Evolutionary conservation across 2,113 vertebrate genomes (phyloP), one percentile per base, ranked within the genome.

Genomic region (Colinus virginianus): DNA sequence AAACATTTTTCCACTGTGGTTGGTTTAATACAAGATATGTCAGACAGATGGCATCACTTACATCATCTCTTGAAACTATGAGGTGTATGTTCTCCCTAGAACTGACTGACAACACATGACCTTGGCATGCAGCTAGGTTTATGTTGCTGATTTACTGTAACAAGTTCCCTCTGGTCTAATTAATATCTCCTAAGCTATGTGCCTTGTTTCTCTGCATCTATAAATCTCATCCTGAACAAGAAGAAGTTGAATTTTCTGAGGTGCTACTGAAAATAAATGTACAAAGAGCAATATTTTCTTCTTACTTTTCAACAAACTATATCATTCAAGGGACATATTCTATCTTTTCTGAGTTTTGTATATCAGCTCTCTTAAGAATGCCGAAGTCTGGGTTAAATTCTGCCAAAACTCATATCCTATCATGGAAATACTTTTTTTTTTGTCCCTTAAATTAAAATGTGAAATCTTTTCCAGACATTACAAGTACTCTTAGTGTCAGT

Each of bases 101-200:
- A 89, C 45, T 83, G 59, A 53, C 8, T 0, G 0, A 69, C 17
- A 72, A 21, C 0, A 0, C 55, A 45, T 4, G 15, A 85, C 82
- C 82, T 92, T 85, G 71, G 2, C 68, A 77, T 21, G 16, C 49
- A 94, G 63, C 17, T 59, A 42, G n/a, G 59, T 87, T 93, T 85
- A 42, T 79, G 28, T 45, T 94, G 81, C 55, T 94, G 70, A 95
- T 94, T 94, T 94, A 91, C 34, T 77, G 55, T 56, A 93, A 87
- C 0, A 0, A 84, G 67, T 72, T 90, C 66, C 58, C 78, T 79
- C 78, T 69, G 59, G 48, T 62, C 43, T 38, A 61, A 96, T 96
- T 94, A 96, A 79, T 89, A 25, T 76, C 70, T 82, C 62, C 67
- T 64, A 66, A 71, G 51, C 53, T 83, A 95, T 91, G 51, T 79